Evolutionary conservation across 2,888 invertebrate genomes (phyloP).

Genomic region (Ceraclea dissimilis): DNA sequence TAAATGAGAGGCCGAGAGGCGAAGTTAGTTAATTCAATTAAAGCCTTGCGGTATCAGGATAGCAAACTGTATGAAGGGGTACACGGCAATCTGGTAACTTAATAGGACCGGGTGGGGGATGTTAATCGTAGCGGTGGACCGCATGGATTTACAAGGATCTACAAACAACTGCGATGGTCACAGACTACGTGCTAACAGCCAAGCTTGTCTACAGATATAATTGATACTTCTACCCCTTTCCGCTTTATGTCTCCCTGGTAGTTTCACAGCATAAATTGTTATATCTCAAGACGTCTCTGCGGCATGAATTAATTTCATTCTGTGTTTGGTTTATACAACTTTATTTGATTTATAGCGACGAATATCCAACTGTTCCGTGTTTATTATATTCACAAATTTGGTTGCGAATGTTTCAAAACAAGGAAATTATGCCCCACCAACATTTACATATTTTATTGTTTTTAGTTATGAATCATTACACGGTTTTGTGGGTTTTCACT

Average conservation of each 20-base stretch:
- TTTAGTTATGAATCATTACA: too few relatives aligned
- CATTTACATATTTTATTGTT: too few relatives aligned
- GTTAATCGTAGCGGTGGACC: conserved; percentile 27
- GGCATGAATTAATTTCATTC: conserved; percentile 5
- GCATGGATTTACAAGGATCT: conserved; percentile 28
- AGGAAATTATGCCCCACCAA: too few relatives aligned
- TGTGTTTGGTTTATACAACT: conserved; percentile 1
- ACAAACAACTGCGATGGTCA: conserved; percentile 22
- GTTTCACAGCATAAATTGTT: conserved; percentile 12
- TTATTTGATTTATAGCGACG: conserved; percentile 9
- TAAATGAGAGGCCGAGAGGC: conserved; percentile 18
- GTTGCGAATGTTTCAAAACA: background rate
- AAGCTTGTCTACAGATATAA: conserved; percentile 19
- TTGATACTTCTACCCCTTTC: conserved; percentile 10
- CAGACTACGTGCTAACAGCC: conserved; percentile 20
- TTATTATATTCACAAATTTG: background rate
- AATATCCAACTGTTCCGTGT: background rate
- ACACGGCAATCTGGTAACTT: conserved; percentile 25
- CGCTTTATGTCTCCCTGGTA: conserved; percentile 9
- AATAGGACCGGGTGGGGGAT: conserved; percentile 20
- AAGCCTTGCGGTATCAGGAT: conserved; percentile 20
- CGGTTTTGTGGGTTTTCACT: too few relatives aligned
- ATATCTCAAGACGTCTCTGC: conserved; percentile 6
- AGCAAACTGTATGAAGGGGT: conserved; percentile 14
- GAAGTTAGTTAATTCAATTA: conserved; percentile 27